phyloP scores from a whole-genome alignment of 2,797 vertebrate genomes.

The Telmatherina bonti region DNA sequence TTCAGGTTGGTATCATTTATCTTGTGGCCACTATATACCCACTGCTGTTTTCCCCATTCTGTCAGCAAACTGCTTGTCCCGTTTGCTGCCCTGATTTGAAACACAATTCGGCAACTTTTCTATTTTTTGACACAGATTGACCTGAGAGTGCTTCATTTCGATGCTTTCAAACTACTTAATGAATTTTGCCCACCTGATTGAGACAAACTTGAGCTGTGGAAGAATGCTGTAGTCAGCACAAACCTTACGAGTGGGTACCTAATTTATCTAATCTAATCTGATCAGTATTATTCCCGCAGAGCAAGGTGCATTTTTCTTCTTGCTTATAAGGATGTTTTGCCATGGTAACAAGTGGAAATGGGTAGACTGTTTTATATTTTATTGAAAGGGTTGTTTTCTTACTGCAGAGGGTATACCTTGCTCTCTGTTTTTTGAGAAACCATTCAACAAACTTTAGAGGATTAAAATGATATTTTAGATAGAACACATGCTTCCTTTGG shows the following conservation, averaged over 20 bases:
- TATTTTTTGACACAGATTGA: conserved; percentile 25
- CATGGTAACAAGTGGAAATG: conserved; percentile 14
- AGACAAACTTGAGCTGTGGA: conserved; percentile 33
- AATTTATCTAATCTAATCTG: conserved; percentile 26
- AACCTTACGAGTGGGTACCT: conserved; percentile 36
- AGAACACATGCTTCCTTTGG: not conserved
- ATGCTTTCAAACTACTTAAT: conserved; percentile 67
- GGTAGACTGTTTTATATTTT: too few species aligned
- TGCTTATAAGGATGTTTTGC: conserved; percentile 39
- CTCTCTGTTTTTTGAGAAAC: too few species aligned
- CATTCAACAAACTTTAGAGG: not conserved
- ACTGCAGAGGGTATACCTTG: too few species aligned
- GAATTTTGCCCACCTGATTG: conserved; percentile 54
- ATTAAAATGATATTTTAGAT: not conserved
- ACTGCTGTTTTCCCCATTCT: conserved; percentile 62
- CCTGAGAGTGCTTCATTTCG: conserved; percentile 47
- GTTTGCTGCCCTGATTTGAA: conserved; percentile 41
- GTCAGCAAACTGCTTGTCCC: conserved; percentile 46
- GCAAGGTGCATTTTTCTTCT: conserved; percentile 24
- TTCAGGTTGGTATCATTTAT: conserved; percentile 64
- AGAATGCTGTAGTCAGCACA: conserved; percentile 59
- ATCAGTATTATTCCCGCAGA: conserved; percentile 48
- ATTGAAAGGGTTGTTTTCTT: too few species aligned
- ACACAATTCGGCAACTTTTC: conserved; percentile 33
- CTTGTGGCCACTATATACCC: conserved; percentile 41